Evolutionary conservation across 2,113 vertebrate genomes (phyloP).

Genomic region (Anthoscopus minutus): DNA sequence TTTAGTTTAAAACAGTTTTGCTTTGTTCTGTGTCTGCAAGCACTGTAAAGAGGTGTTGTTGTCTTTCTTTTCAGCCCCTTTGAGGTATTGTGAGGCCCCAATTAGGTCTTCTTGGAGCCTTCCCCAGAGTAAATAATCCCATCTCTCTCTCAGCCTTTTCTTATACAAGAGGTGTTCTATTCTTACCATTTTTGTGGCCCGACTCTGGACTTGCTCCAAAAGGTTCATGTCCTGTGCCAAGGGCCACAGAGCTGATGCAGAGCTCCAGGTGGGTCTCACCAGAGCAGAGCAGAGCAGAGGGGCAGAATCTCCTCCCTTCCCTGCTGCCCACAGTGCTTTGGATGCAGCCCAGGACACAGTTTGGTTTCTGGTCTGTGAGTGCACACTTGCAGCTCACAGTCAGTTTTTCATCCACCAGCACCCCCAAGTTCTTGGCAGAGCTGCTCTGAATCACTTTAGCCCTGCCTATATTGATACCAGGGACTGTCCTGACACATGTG

Average conservation of each 20-base stretch:
- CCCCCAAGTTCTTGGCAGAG: background rate
- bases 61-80: background rate
- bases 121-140: background rate
- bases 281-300: background rate
- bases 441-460: background rate
- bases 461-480: background rate
- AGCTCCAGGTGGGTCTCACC: background rate
- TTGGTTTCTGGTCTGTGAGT: background rate
- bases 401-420: background rate
- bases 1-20: background rate
- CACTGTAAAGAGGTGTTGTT: fast-evolving
- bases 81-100: background rate
- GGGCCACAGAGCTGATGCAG: background rate
- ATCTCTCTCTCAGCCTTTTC: background rate
- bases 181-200: background rate
- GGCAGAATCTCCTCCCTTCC: background rate
- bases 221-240: background rate
- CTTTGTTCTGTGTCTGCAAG: background rate
- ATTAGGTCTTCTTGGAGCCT: background rate
- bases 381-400: background rate
- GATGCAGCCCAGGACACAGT: background rate
- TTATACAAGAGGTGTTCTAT: background rate
- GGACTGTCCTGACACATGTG: background rate
- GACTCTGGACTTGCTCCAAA: background rate
- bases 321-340: fast-evolving